Evolutionary conservation across 1,140 invertebrate genomes (phyloP).

Genomic region (Propsilocerus akamusi): DNA sequence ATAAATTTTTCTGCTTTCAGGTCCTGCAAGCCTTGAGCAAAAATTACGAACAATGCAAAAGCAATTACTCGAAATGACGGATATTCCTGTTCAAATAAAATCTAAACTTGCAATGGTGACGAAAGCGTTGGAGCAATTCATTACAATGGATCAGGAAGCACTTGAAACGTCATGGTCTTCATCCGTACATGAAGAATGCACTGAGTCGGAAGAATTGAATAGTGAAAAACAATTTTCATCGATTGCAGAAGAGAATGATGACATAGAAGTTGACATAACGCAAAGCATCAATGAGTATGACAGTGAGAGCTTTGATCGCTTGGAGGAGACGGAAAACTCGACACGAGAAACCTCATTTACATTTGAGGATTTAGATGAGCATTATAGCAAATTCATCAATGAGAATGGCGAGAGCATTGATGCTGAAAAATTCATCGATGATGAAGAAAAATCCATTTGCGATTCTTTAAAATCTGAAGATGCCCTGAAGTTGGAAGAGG

Average conservation of each 20-base stretch:
- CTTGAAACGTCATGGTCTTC: neutral
- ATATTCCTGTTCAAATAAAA: neutral
- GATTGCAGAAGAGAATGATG: neutral
- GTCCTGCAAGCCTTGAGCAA: neutral
- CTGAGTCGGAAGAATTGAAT: neutral
- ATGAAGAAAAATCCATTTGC: neutral
- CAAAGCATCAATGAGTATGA: neutral
- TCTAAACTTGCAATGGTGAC: neutral
- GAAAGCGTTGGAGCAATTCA: neutral
- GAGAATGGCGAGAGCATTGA: neutral
- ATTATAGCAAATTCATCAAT: neutral
- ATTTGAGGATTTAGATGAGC: neutral
- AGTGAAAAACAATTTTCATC: neutral
- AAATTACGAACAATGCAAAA: neutral
- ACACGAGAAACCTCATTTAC: neutral
- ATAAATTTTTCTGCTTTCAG: neutral
- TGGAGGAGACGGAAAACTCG: neutral
- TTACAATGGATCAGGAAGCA: neutral
- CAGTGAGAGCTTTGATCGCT: neutral
- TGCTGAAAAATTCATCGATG: neutral
- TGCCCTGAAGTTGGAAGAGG: neutral
- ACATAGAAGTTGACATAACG: too few species aligned
- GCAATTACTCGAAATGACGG: neutral
- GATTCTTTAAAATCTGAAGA: neutral
- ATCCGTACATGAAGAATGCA: neutral